phyloP scores from a whole-genome alignment of 2,113 vertebrate species.

The Myanophis thanlyinensis region DNA sequence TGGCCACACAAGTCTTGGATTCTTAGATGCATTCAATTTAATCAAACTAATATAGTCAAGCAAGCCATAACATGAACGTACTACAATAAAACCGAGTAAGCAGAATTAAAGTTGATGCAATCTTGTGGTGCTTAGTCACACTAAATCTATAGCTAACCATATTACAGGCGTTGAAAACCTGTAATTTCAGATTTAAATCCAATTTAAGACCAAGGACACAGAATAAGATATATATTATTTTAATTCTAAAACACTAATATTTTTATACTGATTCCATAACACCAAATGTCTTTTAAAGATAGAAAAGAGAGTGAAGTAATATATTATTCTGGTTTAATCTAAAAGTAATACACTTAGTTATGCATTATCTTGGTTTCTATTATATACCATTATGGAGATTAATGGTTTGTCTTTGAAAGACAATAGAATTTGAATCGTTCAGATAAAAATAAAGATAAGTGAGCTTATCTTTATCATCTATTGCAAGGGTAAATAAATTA shows the following conservation, averaged over 20 bases:
- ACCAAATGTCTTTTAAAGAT: background rate
- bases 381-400: background rate
- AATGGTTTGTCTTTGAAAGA: background rate
- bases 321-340: background rate
- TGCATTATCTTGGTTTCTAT: background rate
- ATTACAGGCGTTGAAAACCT: background rate
- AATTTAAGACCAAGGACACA: background rate
- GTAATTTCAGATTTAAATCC: too few species aligned
- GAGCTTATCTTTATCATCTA: background rate
- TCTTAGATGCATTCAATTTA: conserved; percentile 33
- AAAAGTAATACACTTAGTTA: background rate
- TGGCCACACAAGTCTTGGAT: conserved; percentile 11
- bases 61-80: conserved; percentile 30
- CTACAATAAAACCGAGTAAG: conserved; percentile 10
- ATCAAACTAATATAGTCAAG: background rate
- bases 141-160: background rate
- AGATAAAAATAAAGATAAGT: background rate
- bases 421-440: background rate
- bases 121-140: background rate
- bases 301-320: background rate
- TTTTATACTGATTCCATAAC: background rate
- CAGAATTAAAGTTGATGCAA: conserved; percentile 24
- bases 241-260: background rate
- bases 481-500: background rate
- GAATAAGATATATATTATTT: background rate